Conservation (phyloP, 2,113 vertebrate species). For the Triplophysa tibetana region DNA sequence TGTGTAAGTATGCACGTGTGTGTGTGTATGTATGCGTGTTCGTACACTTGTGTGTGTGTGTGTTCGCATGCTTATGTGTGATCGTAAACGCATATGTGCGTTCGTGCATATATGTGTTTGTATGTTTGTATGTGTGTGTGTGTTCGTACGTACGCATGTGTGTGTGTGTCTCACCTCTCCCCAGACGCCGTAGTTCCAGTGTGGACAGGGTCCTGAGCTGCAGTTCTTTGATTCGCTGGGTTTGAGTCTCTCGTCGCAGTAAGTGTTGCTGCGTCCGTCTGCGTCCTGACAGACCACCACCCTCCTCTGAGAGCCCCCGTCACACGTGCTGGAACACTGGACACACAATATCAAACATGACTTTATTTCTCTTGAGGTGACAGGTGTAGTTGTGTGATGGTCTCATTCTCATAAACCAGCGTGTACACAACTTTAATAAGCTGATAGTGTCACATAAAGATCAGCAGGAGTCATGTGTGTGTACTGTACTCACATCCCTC, state of each 20-base stretch:
- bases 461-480: not conserved
- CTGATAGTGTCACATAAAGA: not conserved
- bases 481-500: not conserved
- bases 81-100: too few relatives aligned
- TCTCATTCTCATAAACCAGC: not conserved
- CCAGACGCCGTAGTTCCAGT: constrained; percentile 92
- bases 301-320: constrained; percentile 85
- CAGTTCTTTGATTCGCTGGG: constrained; percentile 86
- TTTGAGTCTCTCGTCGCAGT: constrained; percentile 82
- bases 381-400: too few relatives aligned
- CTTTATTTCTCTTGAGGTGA: too few relatives aligned
- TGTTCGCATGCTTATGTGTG: too few relatives aligned
- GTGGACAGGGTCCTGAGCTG: constrained; percentile 89
- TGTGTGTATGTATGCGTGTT: too few relatives aligned
- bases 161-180: constrained; percentile 81
- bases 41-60: too few relatives aligned
- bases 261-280: constrained; percentile 79
- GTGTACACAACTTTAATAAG: not conserved
- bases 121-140: too few relatives aligned
- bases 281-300: constrained; percentile 94
- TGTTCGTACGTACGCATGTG: too few relatives aligned
- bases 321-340: constrained; percentile 94
- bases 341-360: not conserved
- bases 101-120: too few relatives aligned
- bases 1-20: too few relatives aligned